phyloP scores from a whole-genome alignment of 2,888 invertebrate species.

The Mimumesa dahlbomi region DNA sequence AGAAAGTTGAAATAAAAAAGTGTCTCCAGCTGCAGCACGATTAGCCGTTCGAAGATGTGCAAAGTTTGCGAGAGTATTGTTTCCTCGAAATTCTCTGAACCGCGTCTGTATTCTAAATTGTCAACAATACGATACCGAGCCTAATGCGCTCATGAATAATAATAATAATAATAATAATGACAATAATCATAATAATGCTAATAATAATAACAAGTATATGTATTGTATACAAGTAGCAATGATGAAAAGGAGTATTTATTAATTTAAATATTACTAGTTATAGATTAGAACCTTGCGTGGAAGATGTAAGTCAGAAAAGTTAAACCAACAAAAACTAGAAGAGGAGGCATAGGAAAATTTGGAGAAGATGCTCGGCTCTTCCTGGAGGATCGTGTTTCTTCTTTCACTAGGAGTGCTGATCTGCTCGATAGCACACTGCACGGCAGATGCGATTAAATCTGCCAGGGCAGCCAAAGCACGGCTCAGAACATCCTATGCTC shows the following conservation, averaged over 20 bases:
- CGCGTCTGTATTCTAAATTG: not conserved
- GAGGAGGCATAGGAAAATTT: conserved; percentile 47
- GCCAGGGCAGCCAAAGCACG: conserved; percentile 68
- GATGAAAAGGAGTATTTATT: no score
- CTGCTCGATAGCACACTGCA: conserved; percentile 57
- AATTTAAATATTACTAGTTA: conserved; percentile 10
- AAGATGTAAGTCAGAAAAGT: conserved; percentile 56
- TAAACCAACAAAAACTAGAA: conserved; percentile 40
- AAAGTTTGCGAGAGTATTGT: not conserved
- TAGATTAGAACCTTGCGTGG: conserved; percentile 45
- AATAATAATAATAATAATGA: not conserved
- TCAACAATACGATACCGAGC: conserved; percentile 2
- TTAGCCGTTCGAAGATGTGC: not conserved
- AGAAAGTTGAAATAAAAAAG: conserved; percentile 3
- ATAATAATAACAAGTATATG: no score
- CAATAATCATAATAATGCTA: no score
- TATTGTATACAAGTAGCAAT: no score
- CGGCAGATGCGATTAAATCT: conserved; percentile 65
- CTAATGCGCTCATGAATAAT: not conserved
- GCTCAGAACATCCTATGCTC: conserved; percentile 54
- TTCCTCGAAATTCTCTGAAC: not conserved
- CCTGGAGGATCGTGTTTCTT: conserved; percentile 64
- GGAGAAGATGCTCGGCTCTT: conserved; percentile 71
- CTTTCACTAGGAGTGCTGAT: conserved; percentile 66
- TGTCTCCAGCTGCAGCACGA: not conserved